Evolutionary conservation across 2,797 vertebrate genomes (phyloP).

Genomic region (Centroberyx gerrardi): DNA sequence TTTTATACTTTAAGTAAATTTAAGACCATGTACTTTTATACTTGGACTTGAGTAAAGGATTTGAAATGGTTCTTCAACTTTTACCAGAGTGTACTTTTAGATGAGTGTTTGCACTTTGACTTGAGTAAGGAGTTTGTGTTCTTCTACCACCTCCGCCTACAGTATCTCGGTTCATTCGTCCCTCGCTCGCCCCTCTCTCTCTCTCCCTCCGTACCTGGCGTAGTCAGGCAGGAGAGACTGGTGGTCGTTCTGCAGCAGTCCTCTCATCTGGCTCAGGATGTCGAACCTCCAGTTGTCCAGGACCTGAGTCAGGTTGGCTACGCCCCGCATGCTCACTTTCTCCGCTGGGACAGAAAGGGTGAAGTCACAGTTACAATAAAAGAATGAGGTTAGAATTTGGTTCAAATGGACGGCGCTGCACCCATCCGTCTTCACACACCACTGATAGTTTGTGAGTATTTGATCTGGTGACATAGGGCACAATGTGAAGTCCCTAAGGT

Average conservation of each 20-base stretch:
- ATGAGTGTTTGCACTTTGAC: no score
- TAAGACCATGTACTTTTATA: no score
- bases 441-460: no score
- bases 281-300: conserved; percentile 88
- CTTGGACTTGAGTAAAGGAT: no score
- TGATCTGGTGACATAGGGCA: no score
- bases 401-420: not conserved
- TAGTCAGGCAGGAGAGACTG: conserved; percentile 87
- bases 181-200: not conserved
- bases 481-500: not conserved
- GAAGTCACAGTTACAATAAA: not conserved
- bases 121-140: no score
- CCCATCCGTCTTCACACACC: not conserved
- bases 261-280: conserved; percentile 84
- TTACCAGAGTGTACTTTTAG: no score
- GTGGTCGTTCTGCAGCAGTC: conserved; percentile 84
- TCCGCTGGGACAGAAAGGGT: conserved; percentile 73
- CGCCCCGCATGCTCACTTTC: conserved; percentile 82
- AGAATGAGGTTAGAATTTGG: not conserved
- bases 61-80: no score
- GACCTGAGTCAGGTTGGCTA: conserved; percentile 86
- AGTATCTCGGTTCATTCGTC: no score
- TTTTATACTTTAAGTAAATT: no score
- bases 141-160: no score
- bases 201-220: conserved; percentile 74